A percentile compares a stretch with the other conserved stretches of the same genome.
phyloP scores from a whole-genome alignment of 2,113 vertebrate species.

The Marmota monax region DNA sequence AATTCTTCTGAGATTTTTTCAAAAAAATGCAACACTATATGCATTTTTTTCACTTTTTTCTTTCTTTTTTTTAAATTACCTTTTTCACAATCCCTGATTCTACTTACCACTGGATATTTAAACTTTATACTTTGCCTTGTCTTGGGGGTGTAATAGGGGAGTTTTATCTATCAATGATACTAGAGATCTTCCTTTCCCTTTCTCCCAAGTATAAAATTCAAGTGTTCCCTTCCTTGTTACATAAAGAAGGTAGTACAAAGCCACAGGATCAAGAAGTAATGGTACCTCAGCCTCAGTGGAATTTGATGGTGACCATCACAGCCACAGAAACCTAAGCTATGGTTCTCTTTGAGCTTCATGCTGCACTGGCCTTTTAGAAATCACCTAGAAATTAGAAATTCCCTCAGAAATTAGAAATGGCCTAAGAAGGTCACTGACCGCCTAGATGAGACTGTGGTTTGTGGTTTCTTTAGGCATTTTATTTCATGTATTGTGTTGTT shows the following conservation, averaged over 20 bases:
- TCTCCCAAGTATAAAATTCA: neutral
- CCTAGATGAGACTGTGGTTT: neutral
- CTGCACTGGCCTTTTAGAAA: neutral
- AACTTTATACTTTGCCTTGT: neutral
- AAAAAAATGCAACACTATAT: neutral
- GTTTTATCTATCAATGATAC: neutral
- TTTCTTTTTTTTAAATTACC: neutral
- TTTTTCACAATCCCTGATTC: neutral
- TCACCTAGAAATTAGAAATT: no score
- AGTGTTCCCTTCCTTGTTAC: neutral
- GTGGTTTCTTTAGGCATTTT: neutral
- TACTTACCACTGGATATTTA: neutral
- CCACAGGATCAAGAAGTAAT: no score
- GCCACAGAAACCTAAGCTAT: neutral
- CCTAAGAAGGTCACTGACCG: neutral
- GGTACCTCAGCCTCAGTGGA: neutral
- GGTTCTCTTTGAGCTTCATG: neutral
- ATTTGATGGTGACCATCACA: neutral
- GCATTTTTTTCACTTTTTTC: neutral
- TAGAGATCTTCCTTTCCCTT: neutral
- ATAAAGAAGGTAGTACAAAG: neutral
- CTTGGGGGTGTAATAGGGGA: neutral
- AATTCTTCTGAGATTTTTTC: neutral
- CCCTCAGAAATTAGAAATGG: no score
- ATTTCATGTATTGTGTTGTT: constrained; percentile 22